A percentile compares a stretch with the other conserved stretches of the same genome.
These are phyloP conservation scores for Papilio aristodemus DNA, from an alignment of 1,140 invertebrate species.

Conservation along the genomic window DNA sequence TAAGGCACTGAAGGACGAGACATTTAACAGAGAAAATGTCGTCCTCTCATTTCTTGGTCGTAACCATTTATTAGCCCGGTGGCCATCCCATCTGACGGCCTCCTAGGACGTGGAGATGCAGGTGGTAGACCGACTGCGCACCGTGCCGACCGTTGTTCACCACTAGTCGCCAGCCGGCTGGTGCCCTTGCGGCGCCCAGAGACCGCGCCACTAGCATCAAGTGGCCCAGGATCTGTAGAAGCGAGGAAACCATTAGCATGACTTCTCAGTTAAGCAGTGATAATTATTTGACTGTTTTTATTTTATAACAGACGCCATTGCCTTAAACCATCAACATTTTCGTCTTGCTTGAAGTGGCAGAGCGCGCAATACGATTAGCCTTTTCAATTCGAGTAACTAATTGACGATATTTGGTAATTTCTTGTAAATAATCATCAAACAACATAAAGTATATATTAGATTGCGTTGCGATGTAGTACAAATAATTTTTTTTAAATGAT, in stretches of 20 bases:
- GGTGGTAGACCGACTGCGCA: conserved; percentile 87
- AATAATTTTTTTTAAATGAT: too few species aligned
- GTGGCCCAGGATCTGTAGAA: conserved; percentile 82
- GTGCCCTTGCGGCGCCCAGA: conserved; percentile 78
- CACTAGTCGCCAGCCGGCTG: conserved; percentile 82
- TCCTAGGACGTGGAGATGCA: conserved; percentile 89
- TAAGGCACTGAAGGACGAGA: conserved; percentile 12
- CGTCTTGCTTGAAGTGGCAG: too few species aligned
- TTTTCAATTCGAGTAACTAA: too few species aligned
- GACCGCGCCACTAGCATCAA: conserved; percentile 83
- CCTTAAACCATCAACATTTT: too few species aligned
- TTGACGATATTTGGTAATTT: too few species aligned
- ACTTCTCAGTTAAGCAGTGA: background rate
- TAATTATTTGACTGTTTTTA: too few species aligned
- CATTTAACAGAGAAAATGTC: background rate
- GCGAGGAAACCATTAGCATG: background rate
- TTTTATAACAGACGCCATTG: too few species aligned
- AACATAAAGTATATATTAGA: too few species aligned
- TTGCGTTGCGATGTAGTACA: too few species aligned
- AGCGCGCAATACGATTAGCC: too few species aligned
- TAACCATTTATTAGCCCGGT: conserved; percentile 83
- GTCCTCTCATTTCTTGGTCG: conserved; percentile 29
- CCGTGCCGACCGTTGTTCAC: conserved; percentile 88
- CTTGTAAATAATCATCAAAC: too few species aligned
- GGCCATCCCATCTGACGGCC: conserved; percentile 91